A percentile compares a stretch with the other conserved stretches of the same genome.
phyloP scores from a whole-genome alignment of 2,888 invertebrate genomes.

The Drosophila kambysellisi region DNA sequence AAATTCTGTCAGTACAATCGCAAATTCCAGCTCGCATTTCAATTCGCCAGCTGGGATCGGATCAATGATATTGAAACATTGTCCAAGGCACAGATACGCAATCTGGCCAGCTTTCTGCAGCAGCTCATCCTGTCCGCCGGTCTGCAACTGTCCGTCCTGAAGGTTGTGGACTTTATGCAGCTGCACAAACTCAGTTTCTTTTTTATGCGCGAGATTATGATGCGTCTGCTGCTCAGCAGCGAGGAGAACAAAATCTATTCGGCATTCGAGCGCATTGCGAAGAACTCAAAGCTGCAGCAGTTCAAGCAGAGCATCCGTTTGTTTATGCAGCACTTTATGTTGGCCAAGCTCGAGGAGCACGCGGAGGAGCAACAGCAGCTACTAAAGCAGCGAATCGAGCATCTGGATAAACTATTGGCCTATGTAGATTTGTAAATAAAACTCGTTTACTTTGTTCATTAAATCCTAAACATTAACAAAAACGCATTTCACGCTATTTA shows the following conservation, averaged over 20 bases:
- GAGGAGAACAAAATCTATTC: constrained; percentile 85
- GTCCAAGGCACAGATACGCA: constrained; percentile 88
- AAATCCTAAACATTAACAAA: constrained; percentile 57
- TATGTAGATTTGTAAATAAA: constrained; percentile 79
- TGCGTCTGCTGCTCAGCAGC: constrained; percentile 90
- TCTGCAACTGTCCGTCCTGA: constrained; percentile 92
- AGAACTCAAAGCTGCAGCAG: constrained; percentile 90
- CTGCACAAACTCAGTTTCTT: constrained; percentile 92
- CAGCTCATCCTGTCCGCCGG: constrained; percentile 92
- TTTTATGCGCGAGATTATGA: constrained; percentile 91
- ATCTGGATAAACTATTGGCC: constrained; percentile 89
- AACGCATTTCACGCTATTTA: constrained; percentile 33
- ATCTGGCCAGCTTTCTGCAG: constrained; percentile 92
- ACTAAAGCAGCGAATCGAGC: constrained; percentile 87
- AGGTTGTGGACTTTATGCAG: constrained; percentile 95
- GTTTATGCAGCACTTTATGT: constrained; percentile 94
- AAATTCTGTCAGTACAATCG: constrained; percentile 94
- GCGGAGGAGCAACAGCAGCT: constrained; percentile 85
- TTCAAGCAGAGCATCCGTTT: constrained; percentile 93
- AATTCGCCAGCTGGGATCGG: constrained; percentile 96
- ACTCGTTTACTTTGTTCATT: constrained; percentile 25
- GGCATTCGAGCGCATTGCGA: constrained; percentile 91
- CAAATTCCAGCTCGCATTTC: constrained; percentile 94
- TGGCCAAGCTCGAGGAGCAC: constrained; percentile 85
- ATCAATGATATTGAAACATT: constrained; percentile 91